Evolutionary conservation across 2,888 invertebrate species (phyloP), one percentile per base, ranked within the genome.

Genomic region (Toxonevra muliebris): DNA sequence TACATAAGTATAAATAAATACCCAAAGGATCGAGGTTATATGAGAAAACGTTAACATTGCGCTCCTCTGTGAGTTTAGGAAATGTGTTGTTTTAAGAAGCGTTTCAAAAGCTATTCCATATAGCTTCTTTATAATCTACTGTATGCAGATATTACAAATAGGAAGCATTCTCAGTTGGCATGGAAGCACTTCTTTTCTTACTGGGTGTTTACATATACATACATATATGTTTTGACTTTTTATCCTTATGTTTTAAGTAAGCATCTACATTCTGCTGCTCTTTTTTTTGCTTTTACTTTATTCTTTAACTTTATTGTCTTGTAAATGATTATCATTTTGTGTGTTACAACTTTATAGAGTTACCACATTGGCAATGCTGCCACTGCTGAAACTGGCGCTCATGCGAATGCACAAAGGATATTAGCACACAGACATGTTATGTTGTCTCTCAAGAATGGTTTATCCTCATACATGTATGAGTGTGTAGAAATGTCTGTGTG

Each of bases 281-380:
- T 30, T 30, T 2, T 30, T 30, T 7, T 52, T 55, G 19, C 17
- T 58, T 58, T 48, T 45, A 48, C 30, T 58, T 50, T 42, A 2
- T 30, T 5, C 45, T 40, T 57, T 45, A 15, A 50, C 50, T 59
- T 52, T n/a, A 30, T 12, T 53, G 30, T 2, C 40, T 42, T n/a
- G 40, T 52, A 53, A 58, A 62, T 59, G 58, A 62, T 61, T 68
- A 61, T 48, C 68, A 50, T 65, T 68, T 65, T 68, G 57, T 60
- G 68, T 65, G 61, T 15, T n/a, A 57, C 60, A 68, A 65, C 50
- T 63, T 63, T 58, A 17, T 53, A 40, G 58, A 2, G 63, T 59
- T 64, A 50, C 59, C 63, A 63, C 45, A 60, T 7, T 4, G 30
- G 42, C 50, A 41, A 19, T 15, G 20, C 30, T 4, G 30, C 50